phyloP scores from a whole-genome alignment of 2,888 invertebrate genomes.

The Caenorhabditis uteleia region DNA sequence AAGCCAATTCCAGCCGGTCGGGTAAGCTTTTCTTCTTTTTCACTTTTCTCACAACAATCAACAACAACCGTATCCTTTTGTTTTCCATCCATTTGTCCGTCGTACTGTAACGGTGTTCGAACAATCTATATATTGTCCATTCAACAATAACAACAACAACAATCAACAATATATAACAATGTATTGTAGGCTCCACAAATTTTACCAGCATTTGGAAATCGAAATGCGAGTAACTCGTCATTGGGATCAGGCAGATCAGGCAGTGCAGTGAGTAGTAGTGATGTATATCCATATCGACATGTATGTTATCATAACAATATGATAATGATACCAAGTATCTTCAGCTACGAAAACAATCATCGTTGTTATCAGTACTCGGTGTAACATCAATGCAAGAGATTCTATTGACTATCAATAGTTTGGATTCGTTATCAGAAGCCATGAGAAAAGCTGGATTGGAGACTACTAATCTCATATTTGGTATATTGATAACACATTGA shows the following conservation, averaged over 20 bases:
- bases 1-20: slow-evolving; percentile 31
- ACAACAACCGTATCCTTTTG: neutral
- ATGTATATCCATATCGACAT: slow-evolving; percentile 44
- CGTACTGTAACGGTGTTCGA: slow-evolving; percentile 21
- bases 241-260: slow-evolving; percentile 33
- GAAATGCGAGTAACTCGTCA: slow-evolving; percentile 39
- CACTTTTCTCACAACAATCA: neutral
- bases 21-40: slow-evolving; percentile 21
- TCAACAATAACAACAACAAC: too few species aligned
- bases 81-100: too few species aligned
- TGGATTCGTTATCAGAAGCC: slow-evolving; percentile 68
- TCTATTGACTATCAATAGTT: slow-evolving; percentile 65
- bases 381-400: slow-evolving; percentile 67
- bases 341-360: slow-evolving; percentile 56
- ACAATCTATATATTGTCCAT: neutral
- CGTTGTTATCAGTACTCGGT: slow-evolving; percentile 56
- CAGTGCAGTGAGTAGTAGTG: slow-evolving; percentile 27
- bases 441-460: slow-evolving; percentile 73
- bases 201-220: slow-evolving; percentile 39
- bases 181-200: slow-evolving; percentile 45
- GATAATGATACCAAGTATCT: neutral
- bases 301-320: neutral
- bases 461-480: slow-evolving; percentile 73
- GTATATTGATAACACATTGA: too few species aligned
- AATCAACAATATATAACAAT: neutral